Percentiles rank a stretch among this genome's conserved stretches.
These are phyloP conservation scores for Eubasilissa regina DNA, from an alignment of 1,140 invertebrate species.

Conservation along the genomic window DNA sequence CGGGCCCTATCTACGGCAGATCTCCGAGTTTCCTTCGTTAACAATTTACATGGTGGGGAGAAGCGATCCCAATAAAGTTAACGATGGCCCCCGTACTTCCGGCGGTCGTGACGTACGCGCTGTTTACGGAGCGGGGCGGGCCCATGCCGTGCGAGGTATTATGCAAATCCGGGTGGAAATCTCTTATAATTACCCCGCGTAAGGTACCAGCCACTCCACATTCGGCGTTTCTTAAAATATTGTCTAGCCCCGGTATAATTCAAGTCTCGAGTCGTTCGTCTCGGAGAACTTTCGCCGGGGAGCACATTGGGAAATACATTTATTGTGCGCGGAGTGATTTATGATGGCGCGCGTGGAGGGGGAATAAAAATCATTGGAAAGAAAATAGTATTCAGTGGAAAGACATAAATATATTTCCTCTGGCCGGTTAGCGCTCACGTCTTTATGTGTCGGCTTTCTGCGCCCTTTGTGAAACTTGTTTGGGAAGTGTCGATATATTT, in stretches of 20 bases:
- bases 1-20: conserved; percentile 38
- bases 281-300: conserved; percentile 52
- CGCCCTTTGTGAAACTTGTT: conserved; percentile 37
- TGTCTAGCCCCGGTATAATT: conserved; percentile 45
- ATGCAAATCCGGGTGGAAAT: conserved; percentile 55
- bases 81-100: conserved; percentile 25
- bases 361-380: conserved; percentile 60
- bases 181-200: conserved; percentile 55
- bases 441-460: conserved; percentile 45
- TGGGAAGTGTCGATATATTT: conserved; percentile 54
- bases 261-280: conserved; percentile 47
- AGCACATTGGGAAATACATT: conserved; percentile 60
- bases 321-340: conserved; percentile 60
- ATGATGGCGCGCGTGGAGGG: conserved; percentile 52
- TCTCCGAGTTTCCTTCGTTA: conserved; percentile 39
- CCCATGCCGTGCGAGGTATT: conserved; percentile 50
- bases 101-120: conserved; percentile 13
- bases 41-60: conserved; percentile 38
- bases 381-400: conserved; percentile 60
- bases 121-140: too few relatives aligned
- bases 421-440: conserved; percentile 57
- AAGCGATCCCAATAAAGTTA: conserved; percentile 44
- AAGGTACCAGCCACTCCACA: conserved; percentile 10
- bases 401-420: conserved; percentile 60
- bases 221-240: neutral